These are phyloP conservation scores for Trisateles emortualis DNA, from an alignment of 2,888 invertebrate species.

Conservation along the genomic window DNA sequence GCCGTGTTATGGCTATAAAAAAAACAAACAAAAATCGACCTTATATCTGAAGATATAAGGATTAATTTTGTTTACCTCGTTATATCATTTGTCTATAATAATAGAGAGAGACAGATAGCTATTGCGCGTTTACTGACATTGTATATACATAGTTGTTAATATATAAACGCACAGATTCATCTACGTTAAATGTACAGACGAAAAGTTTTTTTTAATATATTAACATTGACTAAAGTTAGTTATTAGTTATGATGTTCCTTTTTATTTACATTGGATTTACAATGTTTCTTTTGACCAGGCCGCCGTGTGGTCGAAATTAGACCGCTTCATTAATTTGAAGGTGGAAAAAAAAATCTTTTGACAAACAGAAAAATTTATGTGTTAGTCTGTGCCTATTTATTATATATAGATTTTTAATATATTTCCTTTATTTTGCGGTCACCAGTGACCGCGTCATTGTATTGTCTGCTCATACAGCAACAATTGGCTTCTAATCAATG, in stretches of 20 bases:
- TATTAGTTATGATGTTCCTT: neutral
- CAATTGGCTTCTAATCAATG: neutral
- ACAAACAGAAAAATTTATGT: too few species aligned
- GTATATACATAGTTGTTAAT: constrained; percentile 42
- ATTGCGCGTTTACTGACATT: constrained; percentile 28
- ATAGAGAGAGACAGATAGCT: constrained; percentile 2
- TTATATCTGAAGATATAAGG: neutral
- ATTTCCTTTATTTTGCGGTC: neutral
- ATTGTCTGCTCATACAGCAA: neutral
- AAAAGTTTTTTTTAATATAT: constrained; percentile 17
- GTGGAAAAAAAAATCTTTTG: too few species aligned
- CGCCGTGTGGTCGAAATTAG: too few species aligned
- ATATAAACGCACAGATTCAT: constrained; percentile 38
- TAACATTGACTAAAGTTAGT: constrained; percentile 1
- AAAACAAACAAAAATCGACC: neutral
- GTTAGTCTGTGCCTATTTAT: too few species aligned
- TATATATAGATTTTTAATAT: too few species aligned
- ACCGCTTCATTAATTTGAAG: too few species aligned
- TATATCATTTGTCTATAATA: neutral
- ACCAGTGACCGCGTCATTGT: too few species aligned
- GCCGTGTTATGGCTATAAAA: constrained; percentile 33
- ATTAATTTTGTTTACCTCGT: neutral
- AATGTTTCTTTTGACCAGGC: neutral
- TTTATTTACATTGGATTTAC: neutral
- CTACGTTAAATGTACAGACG: constrained; percentile 22